Base-by-base conservation (phyloP, 2,888 invertebrate species). In the Microplitis deprimator region DNA sequence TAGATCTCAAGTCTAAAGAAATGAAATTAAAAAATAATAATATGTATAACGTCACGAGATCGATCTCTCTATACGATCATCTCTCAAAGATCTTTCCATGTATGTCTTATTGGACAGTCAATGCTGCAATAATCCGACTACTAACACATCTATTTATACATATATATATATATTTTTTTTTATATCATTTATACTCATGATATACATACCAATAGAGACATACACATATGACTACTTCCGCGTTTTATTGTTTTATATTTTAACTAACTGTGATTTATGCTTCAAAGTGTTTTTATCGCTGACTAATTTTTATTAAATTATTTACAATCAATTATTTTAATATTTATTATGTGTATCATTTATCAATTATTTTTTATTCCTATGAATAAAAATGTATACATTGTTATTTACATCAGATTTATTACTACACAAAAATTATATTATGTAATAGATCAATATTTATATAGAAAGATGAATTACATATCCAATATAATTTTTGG, bases 11-110 rank as follows among this genome's bases (percentile, higher is more conserved):
- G 16, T 38, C 72, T 70, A 7, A 67, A 41, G 76, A 77, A 75
- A 73, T 68, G 38, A 79, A 73, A 75, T 68, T 75, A 76, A 79
- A 78, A 67, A 73, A 71, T 61, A 50, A 59, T 78, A 78, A 79
- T 29, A 29, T 29, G 79, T 80, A 78, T 79, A 78, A 67, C 77
- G 77, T 74, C 41, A 17, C 77, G 75, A 81, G 65, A 78, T 73
- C 69, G 72, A 76, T 79, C 50, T 75, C 71, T 72, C 78, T 80
- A 41, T 41, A 41, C 41, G 41, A 41, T 82, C 77, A 38, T 64
- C 60, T 29, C 68, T 77, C 73, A 50, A 59, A 69, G 73, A 69
- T 73, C 67, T 73, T 41, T 73, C 39, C 60, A 61, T 50, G 38
- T 50, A 50, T 50, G 13, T 13, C 8, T 50, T 50, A 13, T 13